Evolutionary conservation across 2,113 vertebrate genomes (phyloP).

Genomic region (Toxotes chatareus): DNA sequence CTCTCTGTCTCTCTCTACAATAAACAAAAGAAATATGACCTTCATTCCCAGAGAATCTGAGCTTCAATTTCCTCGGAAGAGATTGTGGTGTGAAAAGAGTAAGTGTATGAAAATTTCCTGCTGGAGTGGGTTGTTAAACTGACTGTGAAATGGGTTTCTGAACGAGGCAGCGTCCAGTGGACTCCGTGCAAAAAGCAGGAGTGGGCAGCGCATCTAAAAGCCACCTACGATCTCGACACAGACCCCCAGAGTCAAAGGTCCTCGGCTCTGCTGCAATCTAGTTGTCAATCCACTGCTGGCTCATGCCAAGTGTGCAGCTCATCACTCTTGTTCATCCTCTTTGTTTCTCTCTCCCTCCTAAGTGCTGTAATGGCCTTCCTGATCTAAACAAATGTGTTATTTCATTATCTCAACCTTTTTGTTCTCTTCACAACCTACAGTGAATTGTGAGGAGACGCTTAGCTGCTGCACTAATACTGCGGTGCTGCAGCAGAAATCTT

Average conservation of each 20-base stretch:
- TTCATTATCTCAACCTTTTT: constrained; percentile 15
- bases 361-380: background rate
- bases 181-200: constrained; percentile 33
- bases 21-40: constrained; percentile 77
- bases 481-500: background rate
- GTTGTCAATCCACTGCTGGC: constrained; percentile 36
- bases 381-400: constrained; percentile 21
- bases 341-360: constrained; percentile 11
- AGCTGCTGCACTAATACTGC: background rate
- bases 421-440: background rate
- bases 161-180: constrained; percentile 28
- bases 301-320: background rate
- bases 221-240: constrained; percentile 41
- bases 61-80: constrained; percentile 58
- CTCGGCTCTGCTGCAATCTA: constrained; percentile 21
- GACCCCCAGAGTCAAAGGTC: constrained; percentile 47
- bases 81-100: constrained; percentile 40
- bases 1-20: constrained; percentile 48
- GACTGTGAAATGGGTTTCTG: constrained; percentile 75
- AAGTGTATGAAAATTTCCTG: constrained; percentile 63
- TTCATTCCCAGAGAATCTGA: constrained; percentile 59
- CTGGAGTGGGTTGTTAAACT: constrained; percentile 68
- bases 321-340: background rate
- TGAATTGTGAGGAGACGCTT: background rate
- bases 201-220: constrained; percentile 52